phyloP scores from a whole-genome alignment of 2,797 vertebrate species.

The Oceanodroma leucorhoa region DNA sequence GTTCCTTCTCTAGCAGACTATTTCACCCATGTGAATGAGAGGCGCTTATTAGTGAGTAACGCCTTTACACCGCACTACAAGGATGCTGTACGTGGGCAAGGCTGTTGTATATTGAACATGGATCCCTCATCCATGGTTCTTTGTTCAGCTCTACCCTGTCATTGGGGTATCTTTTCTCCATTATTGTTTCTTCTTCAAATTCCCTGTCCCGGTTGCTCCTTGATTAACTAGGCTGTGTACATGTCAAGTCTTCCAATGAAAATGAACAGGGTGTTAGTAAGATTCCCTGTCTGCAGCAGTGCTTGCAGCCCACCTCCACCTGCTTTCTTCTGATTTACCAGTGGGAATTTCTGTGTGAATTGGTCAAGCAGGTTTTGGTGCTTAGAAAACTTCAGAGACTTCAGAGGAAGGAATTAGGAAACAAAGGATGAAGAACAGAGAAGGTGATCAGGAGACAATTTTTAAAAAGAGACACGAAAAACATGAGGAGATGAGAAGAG shows the following conservation, averaged over 20 bases:
- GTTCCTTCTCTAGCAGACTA: background rate
- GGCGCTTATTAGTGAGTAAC: background rate
- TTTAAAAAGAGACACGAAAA: background rate
- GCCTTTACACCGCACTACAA: background rate
- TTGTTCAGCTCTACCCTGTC: background rate
- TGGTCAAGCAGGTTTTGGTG: background rate
- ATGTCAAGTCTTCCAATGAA: background rate
- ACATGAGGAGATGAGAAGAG: background rate
- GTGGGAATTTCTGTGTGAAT: background rate
- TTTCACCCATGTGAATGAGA: background rate
- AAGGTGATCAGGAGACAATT: background rate
- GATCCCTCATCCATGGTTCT: rapidly evolving
- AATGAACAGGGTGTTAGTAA: background rate
- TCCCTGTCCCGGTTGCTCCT: background rate
- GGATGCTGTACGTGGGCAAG: background rate
- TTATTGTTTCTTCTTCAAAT: background rate
- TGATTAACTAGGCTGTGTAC: background rate
- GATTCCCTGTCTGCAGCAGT: background rate
- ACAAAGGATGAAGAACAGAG: background rate
- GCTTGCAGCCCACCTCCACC: background rate
- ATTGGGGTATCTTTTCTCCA: background rate
- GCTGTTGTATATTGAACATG: background rate
- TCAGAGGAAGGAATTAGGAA: background rate
- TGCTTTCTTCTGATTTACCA: background rate
- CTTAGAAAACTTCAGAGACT: background rate